These are phyloP conservation scores for Xanthostigma xanthostigma DNA, from an alignment of 2,888 invertebrate genomes.

Conservation along the genomic window DNA sequence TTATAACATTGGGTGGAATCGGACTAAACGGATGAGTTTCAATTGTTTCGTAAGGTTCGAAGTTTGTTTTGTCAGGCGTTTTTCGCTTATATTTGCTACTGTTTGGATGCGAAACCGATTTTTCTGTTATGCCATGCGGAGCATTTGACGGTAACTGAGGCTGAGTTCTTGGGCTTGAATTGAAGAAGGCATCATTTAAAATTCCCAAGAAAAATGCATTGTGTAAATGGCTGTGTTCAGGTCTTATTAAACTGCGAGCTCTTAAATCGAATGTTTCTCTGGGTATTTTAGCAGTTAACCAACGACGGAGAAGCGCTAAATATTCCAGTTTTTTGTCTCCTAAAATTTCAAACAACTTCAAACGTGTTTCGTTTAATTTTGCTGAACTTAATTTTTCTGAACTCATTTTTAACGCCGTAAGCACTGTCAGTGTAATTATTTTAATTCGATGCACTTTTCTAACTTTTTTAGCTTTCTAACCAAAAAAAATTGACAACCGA, in stretches of 20 bases:
- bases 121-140: slow-evolving; percentile 21
- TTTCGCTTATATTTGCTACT: slow-evolving; percentile 30
- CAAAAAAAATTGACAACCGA: no score
- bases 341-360: slow-evolving; percentile 43
- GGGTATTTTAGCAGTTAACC: slow-evolving; percentile 59
- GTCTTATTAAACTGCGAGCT: slow-evolving; percentile 54
- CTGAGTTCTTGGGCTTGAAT: slow-evolving; percentile 14
- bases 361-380: slow-evolving; percentile 38
- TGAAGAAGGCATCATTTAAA: slow-evolving; percentile 46
- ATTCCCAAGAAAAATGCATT: slow-evolving; percentile 72
- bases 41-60: slow-evolving; percentile 42
- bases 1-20: slow-evolving; percentile 26
- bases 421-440: no score
- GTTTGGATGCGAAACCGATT: no score
- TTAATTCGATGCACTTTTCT: no score
- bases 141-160: slow-evolving; percentile 16
- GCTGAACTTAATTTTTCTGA: no score
- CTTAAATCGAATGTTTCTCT: slow-evolving; percentile 74
- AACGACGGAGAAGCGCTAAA: slow-evolving; percentile 55
- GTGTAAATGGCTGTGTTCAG: slow-evolving; percentile 59
- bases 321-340: slow-evolving; percentile 55
- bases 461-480: no score
- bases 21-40: slow-evolving; percentile 42
- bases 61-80: slow-evolving; percentile 40
- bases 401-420: no score